phyloP scores from a whole-genome alignment of 2,888 invertebrate species.

The Tipula helvola region DNA sequence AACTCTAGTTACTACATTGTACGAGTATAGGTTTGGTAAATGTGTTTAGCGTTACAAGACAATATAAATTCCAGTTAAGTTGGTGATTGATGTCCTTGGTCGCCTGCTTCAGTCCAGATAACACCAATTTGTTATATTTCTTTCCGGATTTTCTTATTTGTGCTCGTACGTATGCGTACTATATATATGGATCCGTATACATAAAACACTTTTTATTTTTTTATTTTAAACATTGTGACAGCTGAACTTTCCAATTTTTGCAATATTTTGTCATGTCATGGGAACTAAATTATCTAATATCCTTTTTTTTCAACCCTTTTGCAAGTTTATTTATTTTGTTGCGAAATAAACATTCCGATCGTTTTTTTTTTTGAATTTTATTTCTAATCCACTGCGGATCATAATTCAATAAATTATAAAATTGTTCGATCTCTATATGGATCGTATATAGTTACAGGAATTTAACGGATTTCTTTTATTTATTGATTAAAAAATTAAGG shows the following conservation, averaged over 20 bases:
- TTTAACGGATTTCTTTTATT: neutral
- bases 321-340: neutral
- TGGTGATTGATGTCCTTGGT: slow-evolving; percentile 10
- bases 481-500: slow-evolving; percentile 4
- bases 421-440: neutral
- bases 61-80: neutral
- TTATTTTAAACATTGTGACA: neutral
- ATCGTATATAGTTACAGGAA: neutral
- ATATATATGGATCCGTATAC: neutral
- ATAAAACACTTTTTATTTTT: neutral
- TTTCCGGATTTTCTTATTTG: neutral
- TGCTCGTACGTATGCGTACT: neutral
- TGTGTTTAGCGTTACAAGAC: neutral
- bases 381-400: neutral
- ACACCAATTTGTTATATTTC: neutral
- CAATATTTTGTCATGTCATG: neutral
- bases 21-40: neutral
- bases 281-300: neutral
- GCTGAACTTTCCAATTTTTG: neutral
- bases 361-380: neutral
- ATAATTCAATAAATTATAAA: neutral
- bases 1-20: neutral
- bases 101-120: slow-evolving; percentile 9
- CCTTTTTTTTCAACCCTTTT: neutral
- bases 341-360: neutral